phyloP scores from a whole-genome alignment of 1,140 invertebrate genomes.

The Drosophila punjabiensis region DNA sequence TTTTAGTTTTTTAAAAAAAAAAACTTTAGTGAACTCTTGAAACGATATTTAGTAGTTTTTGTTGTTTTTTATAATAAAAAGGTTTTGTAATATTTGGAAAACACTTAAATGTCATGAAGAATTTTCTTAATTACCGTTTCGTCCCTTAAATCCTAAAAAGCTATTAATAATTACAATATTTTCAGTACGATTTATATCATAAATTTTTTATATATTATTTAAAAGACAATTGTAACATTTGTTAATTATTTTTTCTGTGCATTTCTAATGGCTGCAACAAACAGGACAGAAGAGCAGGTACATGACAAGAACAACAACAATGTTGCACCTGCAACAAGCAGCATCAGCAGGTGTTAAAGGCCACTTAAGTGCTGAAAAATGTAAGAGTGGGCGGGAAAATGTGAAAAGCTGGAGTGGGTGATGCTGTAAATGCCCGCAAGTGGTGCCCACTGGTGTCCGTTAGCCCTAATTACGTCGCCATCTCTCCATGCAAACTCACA shows the following conservation, averaged over 20 bases:
- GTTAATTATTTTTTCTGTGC: not conserved
- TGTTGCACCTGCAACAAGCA: slow-evolving; percentile 44
- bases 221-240: not conserved
- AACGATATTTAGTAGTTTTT: not conserved
- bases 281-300: slow-evolving; percentile 25
- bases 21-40: not conserved
- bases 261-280: slow-evolving; percentile 48
- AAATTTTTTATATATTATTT: not conserved
- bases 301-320: slow-evolving; percentile 39
- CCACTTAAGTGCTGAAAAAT: slow-evolving; percentile 80
- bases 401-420: not conserved
- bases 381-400: slow-evolving; percentile 21
- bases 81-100: too few relatives aligned
- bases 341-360: slow-evolving; percentile 76
- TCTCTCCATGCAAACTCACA: slow-evolving; percentile 27
- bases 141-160: too few relatives aligned
- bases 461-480: slow-evolving; percentile 62
- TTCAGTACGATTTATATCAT: not conserved
- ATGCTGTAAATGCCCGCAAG: slow-evolving; percentile 11
- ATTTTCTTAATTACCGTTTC: too few relatives aligned
- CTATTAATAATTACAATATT: too few relatives aligned
- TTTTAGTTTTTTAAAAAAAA: not conserved
- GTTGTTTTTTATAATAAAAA: too few relatives aligned
- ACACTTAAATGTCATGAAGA: too few relatives aligned
- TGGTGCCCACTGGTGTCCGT: slow-evolving; percentile 31